Conservation (phyloP, 30 jellyfish, hydroid and myxozoan genomes). For the Aurelia sp. region DNA sequence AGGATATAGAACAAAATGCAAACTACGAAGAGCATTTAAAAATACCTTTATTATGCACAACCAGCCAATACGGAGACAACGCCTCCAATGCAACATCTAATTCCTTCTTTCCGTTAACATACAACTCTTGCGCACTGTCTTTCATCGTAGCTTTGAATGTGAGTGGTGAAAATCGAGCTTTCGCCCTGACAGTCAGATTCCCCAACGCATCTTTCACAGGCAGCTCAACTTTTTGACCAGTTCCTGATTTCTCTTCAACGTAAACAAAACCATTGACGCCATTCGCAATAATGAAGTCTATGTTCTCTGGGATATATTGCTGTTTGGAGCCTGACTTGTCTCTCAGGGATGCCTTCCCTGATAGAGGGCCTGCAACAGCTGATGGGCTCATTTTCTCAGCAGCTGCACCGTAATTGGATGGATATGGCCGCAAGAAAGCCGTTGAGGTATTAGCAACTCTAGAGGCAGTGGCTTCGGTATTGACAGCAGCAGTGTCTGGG, state of each 20-base stretch:
- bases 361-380: background rate
- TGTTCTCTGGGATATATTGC: conserved; percentile 31
- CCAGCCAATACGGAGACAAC: conserved; percentile 60
- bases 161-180: conserved; percentile 42
- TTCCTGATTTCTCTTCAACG: conserved; percentile 67
- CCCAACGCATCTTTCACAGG: conserved; percentile 54
- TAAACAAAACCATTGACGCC: conserved; percentile 64
- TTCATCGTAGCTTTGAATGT: conserved; percentile 51
- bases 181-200: conserved; percentile 9
- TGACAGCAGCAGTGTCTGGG: background rate
- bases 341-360: background rate
- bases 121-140: conserved; percentile 43
- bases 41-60: conserved; percentile 67
- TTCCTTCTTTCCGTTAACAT: conserved; percentile 66
- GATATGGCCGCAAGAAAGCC: background rate
- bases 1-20: background rate
- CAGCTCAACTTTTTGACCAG: conserved; percentile 64
- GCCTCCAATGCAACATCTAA: conserved; percentile 67
- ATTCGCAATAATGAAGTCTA: conserved; percentile 49
- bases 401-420: background rate
- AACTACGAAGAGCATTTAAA: too few relatives aligned
- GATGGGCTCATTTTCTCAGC: background rate
- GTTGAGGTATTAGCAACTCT: background rate
- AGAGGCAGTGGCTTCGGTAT: background rate
- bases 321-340: conserved; percentile 23